phyloP scores from a whole-genome alignment of 2,888 invertebrate species.

The Herminia tarsipennalis region DNA sequence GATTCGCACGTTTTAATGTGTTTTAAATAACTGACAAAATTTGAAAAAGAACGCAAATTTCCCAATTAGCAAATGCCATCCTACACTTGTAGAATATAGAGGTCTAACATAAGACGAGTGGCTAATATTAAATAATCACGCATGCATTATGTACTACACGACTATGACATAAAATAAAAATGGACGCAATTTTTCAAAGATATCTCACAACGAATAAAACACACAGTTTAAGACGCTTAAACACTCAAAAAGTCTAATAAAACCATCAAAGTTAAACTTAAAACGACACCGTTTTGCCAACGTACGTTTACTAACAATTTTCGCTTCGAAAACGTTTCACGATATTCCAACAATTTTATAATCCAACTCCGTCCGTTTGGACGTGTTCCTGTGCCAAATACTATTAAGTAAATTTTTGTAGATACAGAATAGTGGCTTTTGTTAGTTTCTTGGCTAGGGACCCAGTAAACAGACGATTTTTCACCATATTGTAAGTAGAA shows the following conservation, averaged over 20 bases:
- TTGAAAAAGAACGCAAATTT: too few species aligned
- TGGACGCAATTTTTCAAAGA: too few species aligned
- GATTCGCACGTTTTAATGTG: too few species aligned
- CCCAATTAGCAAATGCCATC: too few species aligned
- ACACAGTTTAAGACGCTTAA: too few species aligned
- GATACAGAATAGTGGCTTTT: slow-evolving; percentile 59
- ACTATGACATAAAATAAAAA: too few species aligned
- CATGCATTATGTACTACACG: too few species aligned
- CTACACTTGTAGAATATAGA: too few species aligned
- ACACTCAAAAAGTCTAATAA: neutral
- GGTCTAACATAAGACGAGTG: too few species aligned
- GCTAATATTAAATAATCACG: too few species aligned
- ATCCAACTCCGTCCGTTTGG: slow-evolving; percentile 44
- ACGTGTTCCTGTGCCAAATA: slow-evolving; percentile 62
- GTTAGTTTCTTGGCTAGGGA: slow-evolving; percentile 63
- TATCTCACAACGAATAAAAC: too few species aligned
- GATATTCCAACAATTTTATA: slow-evolving; percentile 50
- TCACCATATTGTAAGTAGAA: slow-evolving; percentile 52
- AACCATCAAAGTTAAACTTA: neutral
- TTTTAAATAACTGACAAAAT: too few species aligned
- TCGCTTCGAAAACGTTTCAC: slow-evolving; percentile 7
- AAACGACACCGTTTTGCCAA: slow-evolving; percentile 12
- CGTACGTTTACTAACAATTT: slow-evolving; percentile 18
- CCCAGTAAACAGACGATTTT: slow-evolving; percentile 57
- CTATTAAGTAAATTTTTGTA: slow-evolving; percentile 64